phyloP scores from a whole-genome alignment of 2,797 vertebrate species.

The Picus viridis region DNA sequence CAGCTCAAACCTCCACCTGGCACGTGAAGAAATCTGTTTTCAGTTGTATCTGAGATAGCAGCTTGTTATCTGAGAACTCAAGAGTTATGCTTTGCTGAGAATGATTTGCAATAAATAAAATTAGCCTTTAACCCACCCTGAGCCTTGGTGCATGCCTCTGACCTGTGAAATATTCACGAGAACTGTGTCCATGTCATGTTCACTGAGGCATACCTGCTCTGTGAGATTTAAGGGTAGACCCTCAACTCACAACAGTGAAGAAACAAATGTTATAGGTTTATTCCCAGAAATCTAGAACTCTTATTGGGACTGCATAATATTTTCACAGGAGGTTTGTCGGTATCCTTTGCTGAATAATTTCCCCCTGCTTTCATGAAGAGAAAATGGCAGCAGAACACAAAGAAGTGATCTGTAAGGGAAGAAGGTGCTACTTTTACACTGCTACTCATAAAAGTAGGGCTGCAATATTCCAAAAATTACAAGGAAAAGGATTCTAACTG shows the following conservation, averaged over 20 bases:
- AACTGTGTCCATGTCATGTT: fast-evolving
- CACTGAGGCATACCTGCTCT: background rate
- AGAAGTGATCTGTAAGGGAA: background rate
- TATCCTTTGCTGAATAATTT: background rate
- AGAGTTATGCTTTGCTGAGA: background rate
- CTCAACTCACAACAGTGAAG: background rate
- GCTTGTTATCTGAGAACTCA: background rate
- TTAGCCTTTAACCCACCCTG: background rate
- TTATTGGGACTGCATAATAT: background rate
- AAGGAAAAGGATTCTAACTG: background rate
- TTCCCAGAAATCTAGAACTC: background rate
- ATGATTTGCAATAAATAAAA: background rate
- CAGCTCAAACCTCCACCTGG: background rate
- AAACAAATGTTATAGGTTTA: background rate
- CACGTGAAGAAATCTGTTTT: background rate
- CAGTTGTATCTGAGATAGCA: background rate
- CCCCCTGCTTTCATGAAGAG: background rate
- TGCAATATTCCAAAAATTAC: background rate
- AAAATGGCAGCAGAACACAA: background rate
- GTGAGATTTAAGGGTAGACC: background rate
- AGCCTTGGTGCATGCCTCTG: background rate
- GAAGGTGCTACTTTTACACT: background rate
- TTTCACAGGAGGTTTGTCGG: background rate
- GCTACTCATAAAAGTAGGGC: background rate
- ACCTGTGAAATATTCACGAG: background rate